These are phyloP conservation scores for Scatophagus argus DNA, from an alignment of 2,113 vertebrate species.

Conservation along the genomic window DNA sequence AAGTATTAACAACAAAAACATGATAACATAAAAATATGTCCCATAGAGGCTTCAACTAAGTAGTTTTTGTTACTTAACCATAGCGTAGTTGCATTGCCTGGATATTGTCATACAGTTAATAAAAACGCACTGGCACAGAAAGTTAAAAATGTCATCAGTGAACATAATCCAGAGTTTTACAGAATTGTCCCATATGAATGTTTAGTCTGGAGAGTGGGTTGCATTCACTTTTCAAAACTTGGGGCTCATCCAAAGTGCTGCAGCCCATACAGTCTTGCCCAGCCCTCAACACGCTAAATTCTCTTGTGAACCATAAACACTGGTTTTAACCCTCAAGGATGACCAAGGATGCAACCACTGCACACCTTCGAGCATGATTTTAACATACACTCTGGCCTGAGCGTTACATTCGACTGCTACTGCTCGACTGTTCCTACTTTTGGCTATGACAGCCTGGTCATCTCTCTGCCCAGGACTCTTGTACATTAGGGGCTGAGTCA, in stretches of 20 bases:
- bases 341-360: not conserved
- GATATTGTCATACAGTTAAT: not conserved
- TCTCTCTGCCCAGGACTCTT: constrained; percentile 6
- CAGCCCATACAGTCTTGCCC: constrained; percentile 17
- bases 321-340: not conserved
- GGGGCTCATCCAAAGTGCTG: constrained; percentile 49
- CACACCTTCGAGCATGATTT: constrained; percentile 14
- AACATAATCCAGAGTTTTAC: constrained; percentile 37
- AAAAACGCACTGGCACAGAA: constrained; percentile 9
- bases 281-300: constrained; percentile 8
- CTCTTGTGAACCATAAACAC: constrained; percentile 8
- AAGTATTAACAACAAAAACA: not conserved
- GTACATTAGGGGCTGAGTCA: not conserved
- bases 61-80: not conserved
- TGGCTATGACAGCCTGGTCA: not conserved
- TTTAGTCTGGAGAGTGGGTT: constrained; percentile 46
- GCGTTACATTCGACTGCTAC: not conserved
- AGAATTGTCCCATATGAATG: constrained; percentile 24
- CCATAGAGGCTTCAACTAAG: not conserved
- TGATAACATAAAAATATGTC: not conserved
- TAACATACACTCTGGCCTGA: not conserved
- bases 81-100: not conserved
- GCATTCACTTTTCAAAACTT: constrained; percentile 37
- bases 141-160: constrained; percentile 1
- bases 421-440: not conserved